phyloP scores from a whole-genome alignment of 2,888 invertebrate genomes.

The Trachelus tabidus region DNA sequence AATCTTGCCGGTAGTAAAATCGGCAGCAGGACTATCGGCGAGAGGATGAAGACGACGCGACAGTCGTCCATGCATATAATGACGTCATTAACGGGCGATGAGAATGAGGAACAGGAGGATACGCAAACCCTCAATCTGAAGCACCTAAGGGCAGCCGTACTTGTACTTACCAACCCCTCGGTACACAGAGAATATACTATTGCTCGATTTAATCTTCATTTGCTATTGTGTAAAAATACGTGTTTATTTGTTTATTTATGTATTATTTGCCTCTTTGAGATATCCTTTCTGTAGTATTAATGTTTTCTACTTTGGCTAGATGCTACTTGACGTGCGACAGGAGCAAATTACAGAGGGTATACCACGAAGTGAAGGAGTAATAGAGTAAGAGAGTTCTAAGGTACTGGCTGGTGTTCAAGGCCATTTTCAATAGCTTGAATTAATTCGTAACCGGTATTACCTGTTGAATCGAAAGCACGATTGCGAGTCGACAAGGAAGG shows the following conservation, averaged over 20 bases:
- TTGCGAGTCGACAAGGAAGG: not conserved
- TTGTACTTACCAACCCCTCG: constrained; percentile 84
- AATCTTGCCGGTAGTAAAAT: constrained; percentile 10
- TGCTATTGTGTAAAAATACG: not conserved
- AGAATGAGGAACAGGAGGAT: constrained; percentile 72
- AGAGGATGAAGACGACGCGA: constrained; percentile 65
- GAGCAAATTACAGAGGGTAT: not conserved
- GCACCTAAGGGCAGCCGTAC: constrained; percentile 83
- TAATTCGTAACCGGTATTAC: constrained; percentile 33
- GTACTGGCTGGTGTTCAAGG: constrained; percentile 14
- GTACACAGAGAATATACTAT: constrained; percentile 66
- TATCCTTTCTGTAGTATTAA: not conserved
- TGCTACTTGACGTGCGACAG: not conserved
- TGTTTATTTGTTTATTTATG: not conserved
- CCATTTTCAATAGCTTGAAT: constrained; percentile 34
- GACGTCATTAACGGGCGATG: constrained; percentile 67
- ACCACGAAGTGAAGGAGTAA: not conserved
- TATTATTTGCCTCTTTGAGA: not conserved
- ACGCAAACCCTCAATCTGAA: constrained; percentile 79
- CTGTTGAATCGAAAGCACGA: constrained; percentile 35
- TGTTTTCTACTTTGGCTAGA: not conserved
- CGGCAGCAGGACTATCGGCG: constrained; percentile 29
- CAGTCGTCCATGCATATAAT: constrained; percentile 76
- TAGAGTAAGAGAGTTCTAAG: not conserved
- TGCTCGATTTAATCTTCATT: not conserved